Evolutionary conservation across 53 echinoderm and acorn worm genomes (phyloP).

Genomic region (Zoroaster sp.): DNA sequence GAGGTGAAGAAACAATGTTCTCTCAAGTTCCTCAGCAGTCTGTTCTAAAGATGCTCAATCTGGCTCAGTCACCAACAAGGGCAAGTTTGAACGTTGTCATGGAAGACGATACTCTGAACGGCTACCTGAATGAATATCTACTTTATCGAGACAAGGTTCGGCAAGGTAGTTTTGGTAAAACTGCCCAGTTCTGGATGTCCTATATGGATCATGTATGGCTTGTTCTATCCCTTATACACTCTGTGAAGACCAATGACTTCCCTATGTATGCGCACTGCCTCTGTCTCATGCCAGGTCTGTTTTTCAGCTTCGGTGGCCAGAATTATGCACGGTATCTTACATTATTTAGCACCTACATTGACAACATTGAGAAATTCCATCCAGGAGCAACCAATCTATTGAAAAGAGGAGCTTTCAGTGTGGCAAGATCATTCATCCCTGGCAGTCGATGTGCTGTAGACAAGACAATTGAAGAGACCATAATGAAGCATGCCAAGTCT

Average conservation of each 20-base stretch:
- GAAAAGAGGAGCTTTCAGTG: conserved; percentile 30
- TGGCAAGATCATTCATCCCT: conserved; percentile 31
- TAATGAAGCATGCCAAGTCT: conserved; percentile 66
- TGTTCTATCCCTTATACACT: conserved; percentile 34
- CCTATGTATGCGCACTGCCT: conserved; percentile 39
- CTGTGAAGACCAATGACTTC: conserved; percentile 71
- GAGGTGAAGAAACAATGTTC: background rate
- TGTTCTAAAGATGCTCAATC: background rate
- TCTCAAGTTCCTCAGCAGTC: background rate
- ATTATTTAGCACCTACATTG: conserved; percentile 25
- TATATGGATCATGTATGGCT: conserved; percentile 65
- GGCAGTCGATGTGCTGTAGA: conserved; percentile 65
- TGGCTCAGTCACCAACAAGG: background rate
- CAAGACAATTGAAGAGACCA: conserved; percentile 74
- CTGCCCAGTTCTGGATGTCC: conserved; percentile 71
- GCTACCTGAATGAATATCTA: conserved; percentile 24
- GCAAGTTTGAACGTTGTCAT: background rate
- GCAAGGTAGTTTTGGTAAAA: conserved; percentile 52
- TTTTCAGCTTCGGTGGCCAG: conserved; percentile 66
- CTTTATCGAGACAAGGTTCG: conserved; percentile 46
- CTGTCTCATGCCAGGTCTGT: conserved; percentile 50
- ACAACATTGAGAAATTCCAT: conserved; percentile 51
- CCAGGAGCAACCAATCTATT: conserved; percentile 60
- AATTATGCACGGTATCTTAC: conserved; percentile 56
- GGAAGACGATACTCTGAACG: conserved; percentile 4